Evolutionary conservation across 2,888 invertebrate species (phyloP).

Genomic region (Sepiola atlantica): DNA sequence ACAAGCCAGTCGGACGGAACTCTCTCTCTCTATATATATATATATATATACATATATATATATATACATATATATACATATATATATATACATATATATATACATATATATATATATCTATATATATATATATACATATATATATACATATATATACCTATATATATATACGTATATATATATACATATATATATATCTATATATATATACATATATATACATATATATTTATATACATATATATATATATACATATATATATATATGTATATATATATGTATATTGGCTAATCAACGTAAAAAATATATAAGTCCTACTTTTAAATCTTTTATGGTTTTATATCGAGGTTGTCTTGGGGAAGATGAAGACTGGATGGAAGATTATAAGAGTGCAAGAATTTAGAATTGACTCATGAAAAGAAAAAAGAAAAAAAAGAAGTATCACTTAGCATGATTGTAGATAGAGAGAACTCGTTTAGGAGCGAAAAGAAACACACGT

Average conservation of each 20-base stretch:
- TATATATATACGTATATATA: background rate
- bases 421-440: no score
- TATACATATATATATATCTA: background rate
- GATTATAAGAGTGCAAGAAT: no score
- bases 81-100: conserved; percentile 4
- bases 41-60: background rate
- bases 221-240: background rate
- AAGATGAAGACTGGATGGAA: no score
- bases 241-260: background rate
- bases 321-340: background rate
- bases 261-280: background rate
- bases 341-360: no score
- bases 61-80: background rate
- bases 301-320: background rate
- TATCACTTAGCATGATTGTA: no score
- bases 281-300: background rate
- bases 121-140: conserved; percentile 4
- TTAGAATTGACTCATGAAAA: no score
- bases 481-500: no score
- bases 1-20: no score
- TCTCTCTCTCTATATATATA: background rate
- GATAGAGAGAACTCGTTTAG: no score
- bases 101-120: background rate
- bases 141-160: background rate
- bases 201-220: conserved; percentile 32